These are phyloP conservation scores for Unio delphinus DNA, from an alignment of 2,888 invertebrate genomes.

Conservation along the genomic window DNA sequence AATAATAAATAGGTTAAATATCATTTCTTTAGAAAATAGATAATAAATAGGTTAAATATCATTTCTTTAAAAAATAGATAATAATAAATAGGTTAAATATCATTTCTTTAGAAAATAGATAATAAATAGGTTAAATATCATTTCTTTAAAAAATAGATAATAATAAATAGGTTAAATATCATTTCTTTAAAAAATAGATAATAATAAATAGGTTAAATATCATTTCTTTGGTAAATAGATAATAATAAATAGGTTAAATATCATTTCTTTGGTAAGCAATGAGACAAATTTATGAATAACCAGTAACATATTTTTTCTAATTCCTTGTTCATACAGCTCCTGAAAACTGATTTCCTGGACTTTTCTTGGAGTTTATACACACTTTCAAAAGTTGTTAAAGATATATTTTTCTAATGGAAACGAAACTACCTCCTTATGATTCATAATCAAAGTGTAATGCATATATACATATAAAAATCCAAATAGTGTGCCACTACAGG, in stretches of 20 bases:
- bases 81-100: background rate
- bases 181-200: constrained; percentile 23
- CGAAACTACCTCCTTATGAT: too few species aligned
- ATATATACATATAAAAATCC: too few species aligned
- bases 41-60: background rate
- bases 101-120: constrained; percentile 32
- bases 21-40: constrained; percentile 29
- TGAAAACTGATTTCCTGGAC: too few species aligned
- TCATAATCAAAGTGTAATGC: too few species aligned
- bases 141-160: constrained; percentile 33
- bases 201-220: background rate
- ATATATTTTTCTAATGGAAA: too few species aligned
- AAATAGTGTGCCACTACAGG: too few species aligned
- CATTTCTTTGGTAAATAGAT: constrained; percentile 22
- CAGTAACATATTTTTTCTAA: too few species aligned
- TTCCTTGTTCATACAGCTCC: too few species aligned
- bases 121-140: background rate
- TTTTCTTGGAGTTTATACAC: too few species aligned
- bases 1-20: background rate
- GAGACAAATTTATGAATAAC: too few species aligned
- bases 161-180: background rate
- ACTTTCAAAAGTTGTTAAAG: too few species aligned
- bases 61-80: constrained; percentile 32
- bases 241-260: background rate
- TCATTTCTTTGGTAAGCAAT: too few species aligned